Conservation (phyloP, 2,888 invertebrate species). For the Busseola fusca region DNA sequence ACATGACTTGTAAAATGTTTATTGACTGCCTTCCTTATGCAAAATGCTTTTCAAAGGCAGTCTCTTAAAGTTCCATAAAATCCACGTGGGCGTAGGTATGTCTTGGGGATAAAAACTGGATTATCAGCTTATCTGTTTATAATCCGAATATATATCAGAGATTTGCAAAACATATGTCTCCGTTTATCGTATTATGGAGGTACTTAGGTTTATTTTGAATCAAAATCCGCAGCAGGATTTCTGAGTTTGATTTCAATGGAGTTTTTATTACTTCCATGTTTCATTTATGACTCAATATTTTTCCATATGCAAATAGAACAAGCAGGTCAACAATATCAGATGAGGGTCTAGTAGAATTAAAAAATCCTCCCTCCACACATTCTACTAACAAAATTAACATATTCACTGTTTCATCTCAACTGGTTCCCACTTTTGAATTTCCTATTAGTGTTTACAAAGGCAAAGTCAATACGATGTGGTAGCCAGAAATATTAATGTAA, state of each 20-base stretch:
- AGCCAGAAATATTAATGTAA: slow-evolving; percentile 76
- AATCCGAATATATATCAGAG: slow-evolving; percentile 79
- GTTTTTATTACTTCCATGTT: slow-evolving; percentile 23
- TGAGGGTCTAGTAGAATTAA: slow-evolving; percentile 61
- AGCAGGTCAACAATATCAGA: slow-evolving; percentile 51
- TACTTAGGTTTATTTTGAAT: slow-evolving; percentile 28
- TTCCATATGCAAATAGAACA: slow-evolving; percentile 47
- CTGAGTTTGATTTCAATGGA: background rate
- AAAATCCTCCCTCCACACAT: slow-evolving; percentile 64
- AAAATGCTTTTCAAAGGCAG: slow-evolving; percentile 63
- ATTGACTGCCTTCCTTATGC: slow-evolving; percentile 53
- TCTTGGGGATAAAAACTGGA: slow-evolving; percentile 80
- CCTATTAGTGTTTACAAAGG: slow-evolving; percentile 88
- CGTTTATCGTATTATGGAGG: slow-evolving; percentile 33
- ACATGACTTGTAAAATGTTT: slow-evolving; percentile 47
- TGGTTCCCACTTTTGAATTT: slow-evolving; percentile 87
- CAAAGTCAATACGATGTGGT: slow-evolving; percentile 83
- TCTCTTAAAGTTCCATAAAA: slow-evolving; percentile 77
- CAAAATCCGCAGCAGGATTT: slow-evolving; percentile 22
- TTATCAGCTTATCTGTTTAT: slow-evolving; percentile 76
- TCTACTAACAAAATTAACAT: slow-evolving; percentile 83
- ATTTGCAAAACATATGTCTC: slow-evolving; percentile 72
- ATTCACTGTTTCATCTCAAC: slow-evolving; percentile 87
- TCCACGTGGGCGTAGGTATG: slow-evolving; percentile 73
- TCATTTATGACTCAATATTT: slow-evolving; percentile 43